Conservation (phyloP, 2,113 vertebrate genomes). For the Nesogale talazaci region DNA sequence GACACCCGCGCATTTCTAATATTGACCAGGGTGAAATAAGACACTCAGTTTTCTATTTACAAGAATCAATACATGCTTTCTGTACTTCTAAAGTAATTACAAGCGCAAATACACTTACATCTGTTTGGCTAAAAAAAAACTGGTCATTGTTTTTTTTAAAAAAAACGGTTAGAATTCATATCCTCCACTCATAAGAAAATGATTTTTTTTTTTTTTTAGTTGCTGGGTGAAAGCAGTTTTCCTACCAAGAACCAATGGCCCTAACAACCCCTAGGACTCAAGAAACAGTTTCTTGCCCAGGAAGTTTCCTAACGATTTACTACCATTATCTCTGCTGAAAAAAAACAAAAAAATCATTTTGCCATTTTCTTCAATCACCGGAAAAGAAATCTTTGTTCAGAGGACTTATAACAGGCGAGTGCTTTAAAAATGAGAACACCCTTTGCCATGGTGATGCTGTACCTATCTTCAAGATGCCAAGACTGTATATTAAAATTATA, state of each 20-base stretch:
- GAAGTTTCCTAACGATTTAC: conserved; percentile 46
- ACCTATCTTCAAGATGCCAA: conserved; percentile 62
- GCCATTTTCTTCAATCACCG: conserved; percentile 20
- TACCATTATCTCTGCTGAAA: not conserved
- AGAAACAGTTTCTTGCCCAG: conserved; percentile 23
- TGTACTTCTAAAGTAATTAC: conserved; percentile 54
- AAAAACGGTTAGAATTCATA: conserved; percentile 36
- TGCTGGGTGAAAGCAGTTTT: conserved; percentile 35
- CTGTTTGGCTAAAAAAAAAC: conserved; percentile 30
- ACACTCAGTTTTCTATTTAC: conserved; percentile 21
- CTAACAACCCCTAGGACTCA: conserved; percentile 30
- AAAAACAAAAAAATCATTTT: conserved; percentile 16
- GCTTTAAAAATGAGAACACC: conserved; percentile 5
- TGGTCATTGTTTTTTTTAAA: not conserved
- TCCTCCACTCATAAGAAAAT: conserved; percentile 27
- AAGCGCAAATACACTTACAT: conserved; percentile 30
- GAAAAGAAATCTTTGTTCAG: conserved; percentile 34
- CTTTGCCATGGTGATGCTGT: conserved; percentile 45
- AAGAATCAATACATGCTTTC: conserved; percentile 52
- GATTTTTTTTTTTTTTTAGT: conserved; percentile 44
- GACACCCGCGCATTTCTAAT: not conserved
- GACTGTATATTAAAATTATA: conserved; percentile 66
- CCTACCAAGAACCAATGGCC: not conserved
- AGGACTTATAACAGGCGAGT: conserved; percentile 53
- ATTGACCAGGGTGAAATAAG: not conserved